A percentile compares a stretch with the other conserved stretches of the same genome.
Conservation (phyloP, 2,113 vertebrate species). For the Oxyruncus cristatus region DNA sequence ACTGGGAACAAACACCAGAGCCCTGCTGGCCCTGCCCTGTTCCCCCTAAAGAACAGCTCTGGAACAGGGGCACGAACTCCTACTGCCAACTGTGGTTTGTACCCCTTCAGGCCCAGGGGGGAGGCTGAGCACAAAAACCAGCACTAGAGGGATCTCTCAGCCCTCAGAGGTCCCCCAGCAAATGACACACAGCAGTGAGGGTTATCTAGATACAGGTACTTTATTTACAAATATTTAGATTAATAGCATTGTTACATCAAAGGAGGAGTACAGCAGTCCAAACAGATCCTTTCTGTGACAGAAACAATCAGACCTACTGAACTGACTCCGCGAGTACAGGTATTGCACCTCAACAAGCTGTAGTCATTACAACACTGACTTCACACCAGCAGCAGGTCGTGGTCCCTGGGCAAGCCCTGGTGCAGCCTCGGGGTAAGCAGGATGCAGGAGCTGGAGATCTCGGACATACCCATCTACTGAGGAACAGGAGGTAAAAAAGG, state of each 20-base stretch:
- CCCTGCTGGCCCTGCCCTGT: not conserved
- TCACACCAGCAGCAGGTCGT: slow-evolving; percentile 70
- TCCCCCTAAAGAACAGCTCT: not conserved
- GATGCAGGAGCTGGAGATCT: slow-evolving; percentile 56
- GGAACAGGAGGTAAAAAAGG: slow-evolving; percentile 60
- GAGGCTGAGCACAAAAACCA: not conserved
- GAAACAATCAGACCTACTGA: slow-evolving; percentile 76
- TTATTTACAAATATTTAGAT: slow-evolving; percentile 94
- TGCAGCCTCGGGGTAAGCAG: slow-evolving; percentile 66
- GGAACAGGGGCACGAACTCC: not conserved
- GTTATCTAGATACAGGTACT: slow-evolving; percentile 88
- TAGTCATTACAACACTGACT: slow-evolving; percentile 33
- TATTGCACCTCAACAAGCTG: slow-evolving; percentile 69
- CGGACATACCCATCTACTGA: slow-evolving; percentile 61
- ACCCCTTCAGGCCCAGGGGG: not conserved
- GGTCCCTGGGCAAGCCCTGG: slow-evolving; percentile 79
- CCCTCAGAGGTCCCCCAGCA: not conserved
- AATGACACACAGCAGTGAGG: not conserved
- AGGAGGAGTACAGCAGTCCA: slow-evolving; percentile 83
- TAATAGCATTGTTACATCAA: slow-evolving; percentile 88
- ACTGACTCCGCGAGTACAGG: slow-evolving; percentile 58
- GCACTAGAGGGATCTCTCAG: not conserved
- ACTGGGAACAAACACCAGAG: not conserved
- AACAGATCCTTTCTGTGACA: slow-evolving; percentile 78
- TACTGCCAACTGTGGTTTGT: not conserved